These are phyloP conservation scores for Tinea semifulvella DNA, from an alignment of 2,888 invertebrate genomes.

Conservation along the genomic window DNA sequence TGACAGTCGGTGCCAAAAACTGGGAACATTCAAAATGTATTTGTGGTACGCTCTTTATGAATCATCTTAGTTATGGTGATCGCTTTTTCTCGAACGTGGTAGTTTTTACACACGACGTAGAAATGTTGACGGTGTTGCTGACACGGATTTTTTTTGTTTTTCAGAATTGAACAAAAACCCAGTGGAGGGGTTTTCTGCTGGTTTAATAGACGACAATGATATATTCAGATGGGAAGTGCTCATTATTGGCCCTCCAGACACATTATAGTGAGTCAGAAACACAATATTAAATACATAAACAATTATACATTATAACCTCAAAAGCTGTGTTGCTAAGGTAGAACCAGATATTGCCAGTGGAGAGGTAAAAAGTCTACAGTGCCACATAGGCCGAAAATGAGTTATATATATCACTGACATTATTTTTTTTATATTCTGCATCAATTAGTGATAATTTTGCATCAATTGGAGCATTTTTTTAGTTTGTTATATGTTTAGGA, in stretches of 20 bases:
- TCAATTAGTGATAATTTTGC: too few species aligned
- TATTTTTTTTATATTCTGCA: too few species aligned
- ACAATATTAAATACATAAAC: background rate
- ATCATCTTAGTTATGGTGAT: slow-evolving; percentile 22
- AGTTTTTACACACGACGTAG: background rate
- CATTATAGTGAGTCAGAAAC: slow-evolving; percentile 88
- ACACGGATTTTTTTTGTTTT: slow-evolving; percentile 39
- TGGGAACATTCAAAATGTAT: slow-evolving; percentile 33
- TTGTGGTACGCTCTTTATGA: slow-evolving; percentile 33
- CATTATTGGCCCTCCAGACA: slow-evolving; percentile 99
- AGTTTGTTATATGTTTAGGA: too few species aligned
- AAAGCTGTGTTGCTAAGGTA: background rate
- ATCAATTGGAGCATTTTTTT: too few species aligned
- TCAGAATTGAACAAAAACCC: slow-evolving; percentile 98
- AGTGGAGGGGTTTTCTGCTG: slow-evolving; percentile 99
- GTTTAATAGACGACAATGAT: slow-evolving; percentile 99
- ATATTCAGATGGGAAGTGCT: slow-evolving; percentile 99
- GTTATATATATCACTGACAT: too few species aligned
- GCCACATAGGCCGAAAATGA: too few species aligned
- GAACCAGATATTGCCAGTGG: too few species aligned
- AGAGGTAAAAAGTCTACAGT: too few species aligned
- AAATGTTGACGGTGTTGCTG: background rate
- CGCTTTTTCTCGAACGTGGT: background rate
- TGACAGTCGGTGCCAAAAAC: slow-evolving; percentile 46
- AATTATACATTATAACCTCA: slow-evolving; percentile 3